Conservation (phyloP, 2,113 vertebrate species). For the Pseudopipra pipra region DNA sequence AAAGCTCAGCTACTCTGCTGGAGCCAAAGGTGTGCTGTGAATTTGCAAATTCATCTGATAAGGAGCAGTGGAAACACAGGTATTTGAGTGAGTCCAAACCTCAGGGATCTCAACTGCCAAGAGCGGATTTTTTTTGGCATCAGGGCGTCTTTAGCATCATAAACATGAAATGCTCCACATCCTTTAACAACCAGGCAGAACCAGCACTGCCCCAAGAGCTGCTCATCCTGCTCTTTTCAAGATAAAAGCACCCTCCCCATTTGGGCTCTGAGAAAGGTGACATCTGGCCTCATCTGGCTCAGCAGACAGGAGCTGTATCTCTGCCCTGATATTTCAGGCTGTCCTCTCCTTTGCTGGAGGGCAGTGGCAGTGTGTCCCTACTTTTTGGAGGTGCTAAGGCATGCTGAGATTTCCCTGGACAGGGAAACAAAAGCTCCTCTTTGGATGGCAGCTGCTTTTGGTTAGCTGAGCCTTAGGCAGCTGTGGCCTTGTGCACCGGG, state of each 20-base stretch:
- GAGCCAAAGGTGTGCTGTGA: background rate
- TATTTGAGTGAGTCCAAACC: background rate
- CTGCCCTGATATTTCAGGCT: background rate
- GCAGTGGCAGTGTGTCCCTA: background rate
- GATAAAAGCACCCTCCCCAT: background rate
- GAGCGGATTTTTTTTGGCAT: background rate
- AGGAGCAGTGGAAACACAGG: background rate
- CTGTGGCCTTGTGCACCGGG: background rate
- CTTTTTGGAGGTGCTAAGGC: background rate
- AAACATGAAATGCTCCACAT: background rate
- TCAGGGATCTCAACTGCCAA: background rate
- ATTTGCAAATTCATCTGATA: background rate
- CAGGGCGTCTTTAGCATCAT: background rate
- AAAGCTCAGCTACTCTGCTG: background rate
- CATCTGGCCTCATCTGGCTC: background rate
- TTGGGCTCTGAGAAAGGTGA: background rate
- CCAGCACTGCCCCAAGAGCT: background rate
- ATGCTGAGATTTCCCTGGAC: background rate
- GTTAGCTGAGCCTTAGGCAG: background rate
- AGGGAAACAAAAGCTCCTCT: background rate
- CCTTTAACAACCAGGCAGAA: background rate
- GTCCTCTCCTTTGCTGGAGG: background rate
- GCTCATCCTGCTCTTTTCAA: background rate
- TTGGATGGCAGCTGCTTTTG: background rate
- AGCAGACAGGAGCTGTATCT: background rate